Evolutionary conservation across 2,888 invertebrate genomes (phyloP).

Genomic region (Malacosoma neustria): DNA sequence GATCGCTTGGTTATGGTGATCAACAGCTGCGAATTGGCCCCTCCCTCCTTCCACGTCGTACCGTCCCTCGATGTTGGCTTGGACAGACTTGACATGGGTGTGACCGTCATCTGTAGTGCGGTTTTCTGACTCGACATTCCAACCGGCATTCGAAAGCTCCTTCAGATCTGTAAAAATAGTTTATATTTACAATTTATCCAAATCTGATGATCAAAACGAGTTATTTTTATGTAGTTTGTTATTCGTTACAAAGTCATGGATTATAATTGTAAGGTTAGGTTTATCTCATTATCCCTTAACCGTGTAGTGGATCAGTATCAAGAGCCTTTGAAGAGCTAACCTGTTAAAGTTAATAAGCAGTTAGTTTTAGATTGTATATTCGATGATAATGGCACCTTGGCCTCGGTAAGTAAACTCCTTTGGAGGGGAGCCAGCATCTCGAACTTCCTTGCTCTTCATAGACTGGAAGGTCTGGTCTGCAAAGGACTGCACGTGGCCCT

Average conservation of each 20-base stretch:
- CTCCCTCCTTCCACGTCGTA: constrained; percentile 79
- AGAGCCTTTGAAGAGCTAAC: not conserved
- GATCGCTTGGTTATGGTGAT: constrained; percentile 73
- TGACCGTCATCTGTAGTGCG: constrained; percentile 78
- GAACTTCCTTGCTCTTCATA: constrained; percentile 85
- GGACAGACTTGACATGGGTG: constrained; percentile 73
- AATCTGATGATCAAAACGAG: no score
- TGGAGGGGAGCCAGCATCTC: constrained; percentile 85
- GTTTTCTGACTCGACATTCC: constrained; percentile 79
- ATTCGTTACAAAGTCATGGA: not conserved
- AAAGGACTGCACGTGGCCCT: constrained; percentile 80
- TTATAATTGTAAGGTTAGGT: not conserved
- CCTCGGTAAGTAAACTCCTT: constrained; percentile 72
- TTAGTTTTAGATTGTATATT: constrained; percentile 35
- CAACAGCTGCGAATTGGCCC: constrained; percentile 77
- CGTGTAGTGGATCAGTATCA: not conserved
- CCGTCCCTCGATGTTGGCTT: constrained; percentile 78
- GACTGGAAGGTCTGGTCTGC: constrained; percentile 85
- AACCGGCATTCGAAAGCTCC: constrained; percentile 73
- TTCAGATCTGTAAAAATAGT: constrained; percentile 52
- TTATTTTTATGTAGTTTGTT: not conserved
- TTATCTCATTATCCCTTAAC: not conserved
- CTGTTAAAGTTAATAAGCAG: constrained; percentile 42
- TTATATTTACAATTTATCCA: no score
- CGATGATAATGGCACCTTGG: constrained; percentile 56